These are phyloP conservation scores for Canis aureus DNA, from an alignment of 2,113 vertebrate species.

Conservation along the genomic window DNA sequence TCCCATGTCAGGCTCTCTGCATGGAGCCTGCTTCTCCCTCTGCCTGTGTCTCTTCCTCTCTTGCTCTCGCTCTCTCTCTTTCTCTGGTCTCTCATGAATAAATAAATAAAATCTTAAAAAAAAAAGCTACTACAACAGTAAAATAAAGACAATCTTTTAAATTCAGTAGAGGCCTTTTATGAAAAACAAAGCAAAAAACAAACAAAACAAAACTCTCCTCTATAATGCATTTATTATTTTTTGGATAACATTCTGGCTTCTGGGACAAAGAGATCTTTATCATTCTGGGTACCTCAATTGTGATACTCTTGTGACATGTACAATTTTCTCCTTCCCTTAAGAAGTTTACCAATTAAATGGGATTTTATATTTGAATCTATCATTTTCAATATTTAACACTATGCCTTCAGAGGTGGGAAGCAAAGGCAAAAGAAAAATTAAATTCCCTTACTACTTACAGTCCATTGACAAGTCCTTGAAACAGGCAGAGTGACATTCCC, in stretches of 20 bases:
- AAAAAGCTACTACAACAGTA: background rate
- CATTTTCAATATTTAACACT: background rate
- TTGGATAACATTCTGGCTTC: background rate
- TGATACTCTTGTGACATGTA: background rate
- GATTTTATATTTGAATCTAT: background rate
- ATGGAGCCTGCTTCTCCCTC: too few species aligned
- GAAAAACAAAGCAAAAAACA: background rate
- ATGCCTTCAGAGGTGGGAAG: background rate
- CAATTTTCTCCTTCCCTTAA: background rate
- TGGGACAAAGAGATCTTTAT: background rate
- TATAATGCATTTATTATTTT: background rate
- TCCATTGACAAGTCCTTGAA: background rate
- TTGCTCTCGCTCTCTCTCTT: too few species aligned
- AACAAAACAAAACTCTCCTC: background rate
- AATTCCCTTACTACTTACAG: background rate
- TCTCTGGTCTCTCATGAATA: too few species aligned
- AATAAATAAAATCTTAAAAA: too few species aligned
- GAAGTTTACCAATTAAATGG: background rate
- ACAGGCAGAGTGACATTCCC: background rate
- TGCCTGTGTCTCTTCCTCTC: too few species aligned
- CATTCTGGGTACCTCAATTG: background rate
- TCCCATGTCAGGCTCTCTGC: too few species aligned
- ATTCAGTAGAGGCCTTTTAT: background rate
- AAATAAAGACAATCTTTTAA: background rate
- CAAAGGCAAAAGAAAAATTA: background rate